phyloP scores from a whole-genome alignment of 2,888 invertebrate genomes.

The Nipponacmea schrenckii region DNA sequence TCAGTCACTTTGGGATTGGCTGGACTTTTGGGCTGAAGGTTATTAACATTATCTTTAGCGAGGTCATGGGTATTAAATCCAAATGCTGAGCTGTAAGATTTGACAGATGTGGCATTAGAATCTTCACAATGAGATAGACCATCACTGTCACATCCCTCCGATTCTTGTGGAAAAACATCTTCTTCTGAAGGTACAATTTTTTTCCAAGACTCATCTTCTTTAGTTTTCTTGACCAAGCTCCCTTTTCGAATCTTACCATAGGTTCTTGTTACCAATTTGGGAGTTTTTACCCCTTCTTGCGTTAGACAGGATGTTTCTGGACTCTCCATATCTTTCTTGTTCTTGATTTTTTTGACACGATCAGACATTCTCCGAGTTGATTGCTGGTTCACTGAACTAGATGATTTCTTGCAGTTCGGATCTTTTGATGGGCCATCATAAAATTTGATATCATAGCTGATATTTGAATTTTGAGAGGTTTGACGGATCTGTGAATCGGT shows the following conservation, averaged over 20 bases:
- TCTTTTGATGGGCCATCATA: constrained; percentile 3
- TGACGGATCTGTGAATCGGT: not conserved
- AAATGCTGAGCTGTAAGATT: not conserved
- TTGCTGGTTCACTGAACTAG: not conserved
- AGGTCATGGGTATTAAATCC: not conserved
- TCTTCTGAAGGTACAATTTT: not conserved
- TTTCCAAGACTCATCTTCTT: not conserved
- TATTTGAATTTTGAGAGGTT: not conserved
- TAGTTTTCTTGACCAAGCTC: not conserved
- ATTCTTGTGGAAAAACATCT: too few species aligned
- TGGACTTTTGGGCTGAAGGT: too few species aligned
- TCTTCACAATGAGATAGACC: too few species aligned
- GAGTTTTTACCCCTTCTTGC: not conserved
- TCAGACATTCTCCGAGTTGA: not conserved
- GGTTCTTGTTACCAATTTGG: not conserved
- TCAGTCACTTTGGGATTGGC: too few species aligned
- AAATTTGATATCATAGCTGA: not conserved
- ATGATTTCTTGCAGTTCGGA: not conserved
- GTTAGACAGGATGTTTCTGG: not conserved
- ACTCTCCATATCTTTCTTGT: not conserved
- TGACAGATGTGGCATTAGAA: too few species aligned
- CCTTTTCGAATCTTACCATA: not conserved
- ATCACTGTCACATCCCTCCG: too few species aligned
- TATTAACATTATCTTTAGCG: too few species aligned
- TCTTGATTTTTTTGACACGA: not conserved